Conservation (phyloP, 2,113 vertebrate species). For the Nymphicus hollandicus region DNA sequence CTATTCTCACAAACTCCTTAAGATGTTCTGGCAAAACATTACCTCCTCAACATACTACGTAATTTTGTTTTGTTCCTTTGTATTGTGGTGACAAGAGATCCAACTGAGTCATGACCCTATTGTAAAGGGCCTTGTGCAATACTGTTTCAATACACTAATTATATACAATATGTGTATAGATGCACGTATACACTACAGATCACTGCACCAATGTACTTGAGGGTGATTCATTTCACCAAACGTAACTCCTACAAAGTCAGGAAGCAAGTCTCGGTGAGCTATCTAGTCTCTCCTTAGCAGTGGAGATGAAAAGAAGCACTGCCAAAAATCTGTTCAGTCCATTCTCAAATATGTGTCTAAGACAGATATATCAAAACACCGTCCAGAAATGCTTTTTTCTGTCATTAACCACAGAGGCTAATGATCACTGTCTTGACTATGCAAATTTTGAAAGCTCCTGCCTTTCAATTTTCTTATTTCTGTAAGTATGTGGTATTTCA, state of each 20-base stretch:
- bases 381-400: neutral
- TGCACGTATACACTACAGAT: neutral
- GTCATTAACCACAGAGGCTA: neutral
- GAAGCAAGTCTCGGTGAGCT: neutral
- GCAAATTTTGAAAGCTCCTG: neutral
- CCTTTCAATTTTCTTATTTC: neutral
- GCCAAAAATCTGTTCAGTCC: neutral
- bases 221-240: neutral
- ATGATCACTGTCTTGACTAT: neutral
- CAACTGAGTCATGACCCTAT: neutral
- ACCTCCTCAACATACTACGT: fast-evolving
- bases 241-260: neutral
- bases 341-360: neutral
- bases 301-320: neutral
- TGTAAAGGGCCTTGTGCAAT: neutral
- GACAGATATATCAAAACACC: neutral
- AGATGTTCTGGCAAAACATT: neutral
- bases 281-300: neutral
- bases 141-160: neutral
- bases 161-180: neutral
- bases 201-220: neutral
- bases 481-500: neutral
- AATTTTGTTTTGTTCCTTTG: neutral
- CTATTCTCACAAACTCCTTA: neutral
- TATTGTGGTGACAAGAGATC: neutral